phyloP scores from a whole-genome alignment of 2,888 invertebrate species.

The Xanthorhoe designata region DNA sequence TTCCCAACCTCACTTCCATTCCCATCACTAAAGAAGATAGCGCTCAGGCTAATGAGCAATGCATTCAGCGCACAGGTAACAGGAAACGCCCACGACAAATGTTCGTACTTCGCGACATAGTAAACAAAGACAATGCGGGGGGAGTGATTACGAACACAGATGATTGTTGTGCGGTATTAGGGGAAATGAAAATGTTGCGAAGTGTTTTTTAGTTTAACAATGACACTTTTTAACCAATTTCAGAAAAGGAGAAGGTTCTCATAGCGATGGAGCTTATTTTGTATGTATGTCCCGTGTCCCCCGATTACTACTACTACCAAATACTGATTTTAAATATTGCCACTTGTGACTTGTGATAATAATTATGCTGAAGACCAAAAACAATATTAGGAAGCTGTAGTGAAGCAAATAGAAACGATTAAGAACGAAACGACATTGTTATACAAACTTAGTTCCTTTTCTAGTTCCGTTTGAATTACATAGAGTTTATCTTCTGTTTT shows the following conservation, averaged over 20 bases:
- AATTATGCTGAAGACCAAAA: too few relatives aligned
- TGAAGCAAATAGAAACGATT: too few relatives aligned
- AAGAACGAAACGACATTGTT: too few relatives aligned
- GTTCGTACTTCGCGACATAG: slow-evolving; percentile 45
- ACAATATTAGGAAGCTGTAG: too few relatives aligned
- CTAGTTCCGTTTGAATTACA: slow-evolving; percentile 24
- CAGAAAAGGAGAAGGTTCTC: background rate
- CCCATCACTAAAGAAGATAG: slow-evolving; percentile 28
- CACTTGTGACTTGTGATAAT: too few relatives aligned
- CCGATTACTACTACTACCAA: too few relatives aligned
- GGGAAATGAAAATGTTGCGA: slow-evolving; percentile 12
- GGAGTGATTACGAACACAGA: slow-evolving; percentile 28
- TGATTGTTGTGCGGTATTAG: slow-evolving; percentile 24
- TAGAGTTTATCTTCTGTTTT: slow-evolving; percentile 46
- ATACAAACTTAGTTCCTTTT: too few relatives aligned
- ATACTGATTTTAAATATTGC: too few relatives aligned
- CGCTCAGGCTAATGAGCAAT: slow-evolving; percentile 33
- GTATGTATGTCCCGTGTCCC: too few relatives aligned
- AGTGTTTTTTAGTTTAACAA: slow-evolving; percentile 2
- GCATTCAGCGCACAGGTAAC: slow-evolving; percentile 44
- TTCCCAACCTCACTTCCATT: background rate
- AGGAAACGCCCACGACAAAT: slow-evolving; percentile 52
- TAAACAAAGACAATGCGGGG: slow-evolving; percentile 39
- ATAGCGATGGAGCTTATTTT: too few relatives aligned
- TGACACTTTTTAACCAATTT: background rate